Evolutionary conservation across 2,797 vertebrate species (phyloP).

Genomic region (Agapornis canus): DNA sequence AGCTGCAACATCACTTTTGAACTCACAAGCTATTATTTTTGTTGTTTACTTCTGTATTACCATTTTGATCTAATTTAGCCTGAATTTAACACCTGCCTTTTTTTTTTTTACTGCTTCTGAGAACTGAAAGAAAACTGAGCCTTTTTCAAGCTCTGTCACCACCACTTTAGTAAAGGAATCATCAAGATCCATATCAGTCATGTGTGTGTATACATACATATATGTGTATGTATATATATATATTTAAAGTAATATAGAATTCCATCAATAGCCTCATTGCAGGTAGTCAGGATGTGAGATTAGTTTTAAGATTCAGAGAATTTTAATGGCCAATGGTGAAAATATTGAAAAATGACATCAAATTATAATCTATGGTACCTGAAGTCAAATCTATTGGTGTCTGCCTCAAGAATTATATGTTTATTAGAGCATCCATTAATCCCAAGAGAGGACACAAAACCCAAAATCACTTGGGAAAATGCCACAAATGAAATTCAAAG

Average conservation of each 20-base stretch:
- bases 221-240: background rate
- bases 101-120: background rate
- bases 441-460: background rate
- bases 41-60: background rate
- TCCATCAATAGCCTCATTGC: background rate
- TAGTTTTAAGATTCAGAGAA: constrained; percentile 32
- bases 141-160: background rate
- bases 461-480: background rate
- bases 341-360: background rate
- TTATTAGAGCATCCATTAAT: constrained; percentile 1
- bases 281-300: background rate
- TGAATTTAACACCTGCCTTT: background rate
- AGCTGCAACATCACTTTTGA: background rate
- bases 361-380: background rate
- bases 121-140: background rate
- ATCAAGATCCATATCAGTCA: background rate
- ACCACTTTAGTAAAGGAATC: background rate
- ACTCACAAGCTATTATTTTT: background rate
- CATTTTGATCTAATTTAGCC: background rate
- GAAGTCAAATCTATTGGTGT: background rate
- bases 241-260: background rate
- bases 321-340: background rate
- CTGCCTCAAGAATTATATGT: background rate
- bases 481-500: background rate
- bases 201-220: background rate